A percentile compares a stretch with the other conserved stretches of the same genome.
phyloP scores from a whole-genome alignment of 2,797 vertebrate genomes.

The Anguilla anguilla region DNA sequence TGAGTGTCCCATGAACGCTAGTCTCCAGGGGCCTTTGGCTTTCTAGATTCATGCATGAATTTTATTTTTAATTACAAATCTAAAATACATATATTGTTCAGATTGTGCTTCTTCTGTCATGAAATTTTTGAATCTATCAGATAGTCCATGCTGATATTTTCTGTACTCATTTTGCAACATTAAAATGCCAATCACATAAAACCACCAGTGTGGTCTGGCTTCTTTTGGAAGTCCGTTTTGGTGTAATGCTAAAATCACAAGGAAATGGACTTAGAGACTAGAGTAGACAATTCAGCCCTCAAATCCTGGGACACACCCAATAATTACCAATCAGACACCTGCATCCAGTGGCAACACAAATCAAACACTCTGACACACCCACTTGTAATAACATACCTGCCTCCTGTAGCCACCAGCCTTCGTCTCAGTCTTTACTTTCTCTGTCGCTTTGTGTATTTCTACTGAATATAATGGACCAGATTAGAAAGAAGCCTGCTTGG shows the following conservation, averaged over 20 bases:
- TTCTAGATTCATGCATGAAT: neutral
- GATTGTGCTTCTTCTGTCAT: neutral
- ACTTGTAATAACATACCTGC: neutral
- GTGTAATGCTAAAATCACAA: neutral
- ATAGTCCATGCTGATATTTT: neutral
- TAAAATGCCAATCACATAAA: neutral
- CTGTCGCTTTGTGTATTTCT: neutral
- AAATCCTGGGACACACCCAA: neutral
- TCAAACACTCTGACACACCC: neutral
- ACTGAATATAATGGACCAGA: neutral
- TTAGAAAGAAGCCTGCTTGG: neutral
- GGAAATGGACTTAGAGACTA: neutral
- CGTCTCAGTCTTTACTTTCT: neutral
- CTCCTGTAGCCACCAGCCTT: neutral
- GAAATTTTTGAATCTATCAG: neutral
- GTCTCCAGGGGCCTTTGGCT: neutral
- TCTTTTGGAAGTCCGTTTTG: neutral
- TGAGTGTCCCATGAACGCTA: no score
- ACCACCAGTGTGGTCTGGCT: neutral
- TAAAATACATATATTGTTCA: neutral
- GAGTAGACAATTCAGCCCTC: neutral
- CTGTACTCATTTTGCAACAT: conserved; percentile 10
- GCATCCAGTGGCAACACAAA: neutral
- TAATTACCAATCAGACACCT: conserved; percentile 2
- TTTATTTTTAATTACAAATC: neutral